Percentiles rank a stretch among this genome's conserved stretches.
These are phyloP conservation scores for Poecilia picta DNA, from an alignment of 2,797 vertebrate species.

Conservation along the genomic window DNA sequence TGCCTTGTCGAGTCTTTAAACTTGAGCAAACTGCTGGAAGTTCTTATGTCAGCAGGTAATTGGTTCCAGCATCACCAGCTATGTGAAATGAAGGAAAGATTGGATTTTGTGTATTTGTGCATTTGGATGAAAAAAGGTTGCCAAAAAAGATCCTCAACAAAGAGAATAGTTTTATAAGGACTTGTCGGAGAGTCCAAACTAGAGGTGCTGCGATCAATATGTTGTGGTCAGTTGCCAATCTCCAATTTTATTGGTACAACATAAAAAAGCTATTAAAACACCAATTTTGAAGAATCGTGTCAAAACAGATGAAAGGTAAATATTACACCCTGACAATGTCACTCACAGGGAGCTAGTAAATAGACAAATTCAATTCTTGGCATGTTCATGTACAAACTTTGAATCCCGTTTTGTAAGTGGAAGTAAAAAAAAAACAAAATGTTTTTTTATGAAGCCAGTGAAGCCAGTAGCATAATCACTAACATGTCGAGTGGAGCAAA, in stretches of 20 bases:
- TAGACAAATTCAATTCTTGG: not conserved
- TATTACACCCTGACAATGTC: not conserved
- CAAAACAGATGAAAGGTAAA: not conserved
- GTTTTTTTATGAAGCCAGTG: not conserved
- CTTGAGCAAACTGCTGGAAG: constrained; percentile 80
- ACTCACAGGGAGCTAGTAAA: not conserved
- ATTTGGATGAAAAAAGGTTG: constrained; percentile 33
- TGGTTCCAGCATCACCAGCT: constrained; percentile 76
- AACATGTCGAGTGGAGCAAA: not conserved
- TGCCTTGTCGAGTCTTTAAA: constrained; percentile 80
- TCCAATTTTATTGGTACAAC: not conserved
- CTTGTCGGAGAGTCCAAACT: constrained; percentile 15
- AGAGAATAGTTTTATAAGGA: constrained; percentile 36
- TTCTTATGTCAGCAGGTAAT: constrained; percentile 81
- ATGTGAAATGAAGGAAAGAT: constrained; percentile 67
- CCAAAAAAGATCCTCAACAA: constrained; percentile 45
- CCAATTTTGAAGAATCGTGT: not conserved
- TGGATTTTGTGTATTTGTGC: constrained; percentile 44
- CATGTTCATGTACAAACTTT: not conserved
- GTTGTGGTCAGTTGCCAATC: not conserved
- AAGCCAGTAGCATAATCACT: not conserved
- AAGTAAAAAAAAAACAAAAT: not conserved
- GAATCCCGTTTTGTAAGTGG: too few relatives aligned
- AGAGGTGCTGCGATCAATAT: not conserved
- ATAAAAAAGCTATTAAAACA: not conserved